Evolutionary conservation across 2,797 vertebrate genomes (phyloP), one percentile per base, ranked within the genome.

Genomic region (Chelon auratus): DNA sequence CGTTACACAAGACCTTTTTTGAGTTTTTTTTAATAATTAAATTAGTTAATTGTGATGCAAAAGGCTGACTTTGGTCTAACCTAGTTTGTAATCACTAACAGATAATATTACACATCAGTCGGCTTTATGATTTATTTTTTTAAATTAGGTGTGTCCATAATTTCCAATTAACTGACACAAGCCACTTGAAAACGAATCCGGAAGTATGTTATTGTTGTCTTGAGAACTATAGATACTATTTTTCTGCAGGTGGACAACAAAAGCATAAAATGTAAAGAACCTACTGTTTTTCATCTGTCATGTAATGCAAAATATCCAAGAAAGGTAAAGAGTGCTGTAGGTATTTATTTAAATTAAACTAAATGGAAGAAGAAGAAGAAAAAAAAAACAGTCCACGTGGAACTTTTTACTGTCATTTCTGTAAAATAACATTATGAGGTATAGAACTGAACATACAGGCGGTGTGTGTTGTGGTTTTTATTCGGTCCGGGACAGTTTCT

Each of bases 381-480:
- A 40, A 13, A 13, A 39, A 40, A 40, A 40, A 13, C 39, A 11
- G 6, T 15, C 1, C 3, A 51, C 47, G 26, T 55, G 56, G 7
- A 58, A 58, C 26, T 18, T 51, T 66, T 55, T 15, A 7, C 43
- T 47, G 18, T 62, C 18, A 47, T 63, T 42, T 60, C 50, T 59
- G 20, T 39, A 3, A 42, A 33, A 30, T 1, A 68, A 10, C 30
- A 40, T 17, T 24, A 33, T 51, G 68, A 79, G 52, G 59, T 62
- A 62, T 69, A 65, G 60, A 82, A 82, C 12, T 59, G 48, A 78
- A 75, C 66, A 72, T 80, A 67, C 64, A 85, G 47, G 62, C 50
- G 9, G 18, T 51, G 17, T 53, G 68, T 65, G 53, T 84, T 88
- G 61, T 82, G 62, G 65, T 77, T 85, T 92, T 88, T 87, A 89